These are phyloP conservation scores for Thermophis baileyi DNA, from an alignment of 2,113 vertebrate species.

Conservation along the genomic window DNA sequence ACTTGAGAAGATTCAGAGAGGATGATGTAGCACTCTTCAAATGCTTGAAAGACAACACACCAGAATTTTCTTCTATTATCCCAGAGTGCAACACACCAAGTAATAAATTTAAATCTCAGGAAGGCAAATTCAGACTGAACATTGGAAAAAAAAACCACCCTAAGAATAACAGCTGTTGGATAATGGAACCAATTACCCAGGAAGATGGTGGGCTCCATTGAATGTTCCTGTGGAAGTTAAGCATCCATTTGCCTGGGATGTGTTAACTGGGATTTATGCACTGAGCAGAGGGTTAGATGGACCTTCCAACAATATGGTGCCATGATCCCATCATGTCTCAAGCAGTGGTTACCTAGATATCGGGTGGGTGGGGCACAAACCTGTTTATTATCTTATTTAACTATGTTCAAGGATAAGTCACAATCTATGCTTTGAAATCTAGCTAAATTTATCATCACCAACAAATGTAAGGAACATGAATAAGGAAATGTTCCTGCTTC, in stretches of 20 bases:
- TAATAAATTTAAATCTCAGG: not conserved
- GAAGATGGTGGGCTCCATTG: not conserved
- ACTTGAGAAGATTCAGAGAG: not conserved
- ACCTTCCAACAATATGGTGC: not conserved
- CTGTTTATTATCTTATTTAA: not conserved
- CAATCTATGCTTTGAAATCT: not conserved
- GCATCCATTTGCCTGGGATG: not conserved
- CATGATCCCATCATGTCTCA: not conserved
- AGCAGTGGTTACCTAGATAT: not conserved
- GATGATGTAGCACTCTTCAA: not conserved
- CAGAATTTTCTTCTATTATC: not conserved
- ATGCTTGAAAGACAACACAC: not conserved
- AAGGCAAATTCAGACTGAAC: not conserved
- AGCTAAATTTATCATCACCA: not conserved
- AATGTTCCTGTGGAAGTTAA: not conserved
- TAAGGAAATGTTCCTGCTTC: not conserved
- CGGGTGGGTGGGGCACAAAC: not conserved
- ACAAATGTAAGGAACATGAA: not conserved
- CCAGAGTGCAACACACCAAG: not conserved
- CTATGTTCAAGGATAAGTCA: not conserved
- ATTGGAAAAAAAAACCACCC: not conserved
- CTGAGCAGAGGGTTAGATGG: not conserved
- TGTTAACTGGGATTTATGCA: not conserved
- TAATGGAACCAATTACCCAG: not conserved
- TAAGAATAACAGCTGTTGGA: not conserved